A percentile compares a stretch with the other conserved stretches of the same genome.
These are phyloP conservation scores for Yponomeuta evonymella DNA, from an alignment of 2,888 invertebrate genomes.

Conservation along the genomic window DNA sequence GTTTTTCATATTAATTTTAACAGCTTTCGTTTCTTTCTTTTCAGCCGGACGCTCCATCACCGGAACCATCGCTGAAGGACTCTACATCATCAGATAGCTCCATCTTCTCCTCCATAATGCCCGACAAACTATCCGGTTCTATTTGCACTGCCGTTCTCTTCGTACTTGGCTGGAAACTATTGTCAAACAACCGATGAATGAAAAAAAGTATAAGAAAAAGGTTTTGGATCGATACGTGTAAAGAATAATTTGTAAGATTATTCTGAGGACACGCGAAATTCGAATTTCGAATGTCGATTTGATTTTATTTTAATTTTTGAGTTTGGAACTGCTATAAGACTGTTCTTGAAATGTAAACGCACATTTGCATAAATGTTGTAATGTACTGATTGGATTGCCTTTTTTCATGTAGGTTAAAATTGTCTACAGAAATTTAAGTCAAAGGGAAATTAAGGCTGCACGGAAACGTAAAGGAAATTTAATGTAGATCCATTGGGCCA, in stretches of 20 bases:
- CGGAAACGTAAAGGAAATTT: neutral
- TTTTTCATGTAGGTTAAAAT: conserved; percentile 7
- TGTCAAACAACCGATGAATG: conserved; percentile 74
- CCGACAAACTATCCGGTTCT: conserved; percentile 72
- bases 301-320: neutral
- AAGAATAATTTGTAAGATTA: conserved; percentile 40
- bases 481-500: neutral
- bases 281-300: neutral
- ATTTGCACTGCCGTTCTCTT: conserved; percentile 79
- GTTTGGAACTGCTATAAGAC: neutral
- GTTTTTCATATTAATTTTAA: conserved; percentile 13
- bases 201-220: conserved; percentile 16
- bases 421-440: conserved; percentile 5
- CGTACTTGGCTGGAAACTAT: conserved; percentile 78
- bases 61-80: conserved; percentile 31
- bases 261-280: conserved; percentile 36
- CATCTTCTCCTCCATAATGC: conserved; percentile 74
- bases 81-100: conserved; percentile 50
- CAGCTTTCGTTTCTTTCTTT: conserved; percentile 27
- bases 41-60: conserved; percentile 49
- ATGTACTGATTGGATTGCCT: neutral
- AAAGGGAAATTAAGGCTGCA: neutral
- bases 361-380: neutral
- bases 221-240: conserved; percentile 31
- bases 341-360: conserved; percentile 2